Conservation (phyloP, 37 sponge, comb jelly and placozoan genomes). For the Mnemiopsis leidyi region DNA sequence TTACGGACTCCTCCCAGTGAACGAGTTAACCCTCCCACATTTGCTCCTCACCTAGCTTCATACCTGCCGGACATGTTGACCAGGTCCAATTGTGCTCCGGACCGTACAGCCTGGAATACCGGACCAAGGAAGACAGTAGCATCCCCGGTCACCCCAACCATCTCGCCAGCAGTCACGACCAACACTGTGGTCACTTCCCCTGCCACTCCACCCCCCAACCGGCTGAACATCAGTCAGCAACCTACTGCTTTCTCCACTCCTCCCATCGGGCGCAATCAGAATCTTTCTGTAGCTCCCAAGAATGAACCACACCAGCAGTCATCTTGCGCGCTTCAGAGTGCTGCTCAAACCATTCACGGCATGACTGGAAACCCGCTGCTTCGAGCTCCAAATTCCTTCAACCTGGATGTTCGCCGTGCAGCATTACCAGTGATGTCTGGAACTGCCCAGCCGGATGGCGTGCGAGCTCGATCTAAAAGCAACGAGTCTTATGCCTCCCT, state of each 20-base stretch:
- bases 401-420: not conserved
- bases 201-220: not conserved
- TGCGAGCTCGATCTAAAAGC: not conserved
- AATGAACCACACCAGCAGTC: not conserved
- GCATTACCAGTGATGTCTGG: not conserved
- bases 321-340: not conserved
- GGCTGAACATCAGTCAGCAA: not conserved
- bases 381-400: not conserved
- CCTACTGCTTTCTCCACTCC: not conserved
- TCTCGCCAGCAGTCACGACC: not conserved
- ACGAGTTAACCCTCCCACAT: not conserved
- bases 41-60: conserved; percentile 24
- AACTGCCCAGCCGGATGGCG: not conserved
- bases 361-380: not conserved
- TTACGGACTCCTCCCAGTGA: conserved; percentile 32
- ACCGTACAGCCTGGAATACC: not conserved
- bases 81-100: not conserved
- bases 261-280: not conserved
- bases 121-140: conserved; percentile 16
- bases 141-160: not conserved
- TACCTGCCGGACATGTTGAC: conserved; percentile 28
- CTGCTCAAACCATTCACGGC: not conserved
- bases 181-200: not conserved
- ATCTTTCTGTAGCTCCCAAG: not conserved
- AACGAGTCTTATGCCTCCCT: conserved; percentile 43